Base-by-base conservation (phyloP, 2,113 vertebrate species). In the Piprites chloris region DNA sequence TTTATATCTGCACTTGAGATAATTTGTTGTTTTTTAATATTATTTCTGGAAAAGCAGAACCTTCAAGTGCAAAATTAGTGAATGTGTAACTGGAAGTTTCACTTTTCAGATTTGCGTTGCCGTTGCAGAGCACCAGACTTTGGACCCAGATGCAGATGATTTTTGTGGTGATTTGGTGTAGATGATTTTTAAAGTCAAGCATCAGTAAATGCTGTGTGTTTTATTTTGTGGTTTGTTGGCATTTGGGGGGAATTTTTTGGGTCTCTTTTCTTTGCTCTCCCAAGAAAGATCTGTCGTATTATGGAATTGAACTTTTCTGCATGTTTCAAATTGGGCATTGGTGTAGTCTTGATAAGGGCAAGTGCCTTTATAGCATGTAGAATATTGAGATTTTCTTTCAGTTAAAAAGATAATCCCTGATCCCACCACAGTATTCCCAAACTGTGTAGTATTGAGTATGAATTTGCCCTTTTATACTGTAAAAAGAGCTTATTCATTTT, bases 401-500 rank as follows among this genome's bases (percentile, higher is more conserved):
- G 3, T 30, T 81, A 6, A 46, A 73, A 66, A 82, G 46, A 7
- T 26, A 35, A 39, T 8, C 12, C 30, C 7, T 1, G 1, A 6
- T 79, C 19, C 24, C 10, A 24, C 16, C 5, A 20, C 23, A 1
- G 0, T 33, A 28, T 59, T 50, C 8, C 30, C 14, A 28, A 47
- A 1, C 14, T 39, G 1, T 30, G 18, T 50, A 83, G 37, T 22
- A 24, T 28, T 78, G 24, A 19, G 35, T 22, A 21, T 63, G 52
- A 78, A 39, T 87, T 87, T 87, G 37, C 35, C 33, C 24, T 79
- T 91, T 68, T 33, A 14, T 26, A 8, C 28, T 42, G 35, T 84
- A n/a, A 61, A 75, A 55, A 32, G 69, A 63, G 14, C 17, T 52
- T 81, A 50, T 6, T 90, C 2, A 55, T 89, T 47, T 80, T 77